phyloP scores from a whole-genome alignment of 2,113 vertebrate genomes.

The Spilogale gracilis region DNA sequence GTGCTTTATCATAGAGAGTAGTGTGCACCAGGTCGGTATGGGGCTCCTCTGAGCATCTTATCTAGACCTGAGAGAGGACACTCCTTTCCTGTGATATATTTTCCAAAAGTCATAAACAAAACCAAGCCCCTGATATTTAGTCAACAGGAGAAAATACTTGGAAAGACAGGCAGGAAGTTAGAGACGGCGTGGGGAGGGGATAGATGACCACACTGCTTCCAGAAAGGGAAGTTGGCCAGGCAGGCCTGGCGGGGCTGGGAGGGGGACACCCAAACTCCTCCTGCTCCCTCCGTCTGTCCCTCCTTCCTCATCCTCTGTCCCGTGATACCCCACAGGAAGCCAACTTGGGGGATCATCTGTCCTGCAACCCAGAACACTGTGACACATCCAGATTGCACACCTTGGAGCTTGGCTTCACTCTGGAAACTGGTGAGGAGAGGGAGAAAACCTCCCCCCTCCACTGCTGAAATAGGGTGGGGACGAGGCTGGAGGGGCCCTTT shows the following conservation, averaged over 20 bases:
- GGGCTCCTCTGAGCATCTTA: neutral
- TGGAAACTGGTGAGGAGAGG: neutral
- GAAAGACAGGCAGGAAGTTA: slow-evolving; percentile 51
- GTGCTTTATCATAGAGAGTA: slow-evolving; percentile 68
- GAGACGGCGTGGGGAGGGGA: neutral
- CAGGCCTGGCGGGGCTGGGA: accelerated
- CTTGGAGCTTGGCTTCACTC: neutral
- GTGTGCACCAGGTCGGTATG: accelerated
- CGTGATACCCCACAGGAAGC: neutral
- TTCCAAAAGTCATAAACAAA: slow-evolving; percentile 72
- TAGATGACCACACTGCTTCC: accelerated
- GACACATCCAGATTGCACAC: accelerated
- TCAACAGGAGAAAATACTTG: slow-evolving; percentile 60
- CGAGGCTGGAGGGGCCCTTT: neutral
- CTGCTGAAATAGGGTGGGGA: neutral
- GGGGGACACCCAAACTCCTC: neutral
- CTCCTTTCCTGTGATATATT: slow-evolving; percentile 76
- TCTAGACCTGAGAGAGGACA: slow-evolving; percentile 21
- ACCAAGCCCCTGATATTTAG: slow-evolving; percentile 40
- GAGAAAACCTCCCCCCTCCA: neutral
- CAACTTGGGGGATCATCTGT: accelerated
- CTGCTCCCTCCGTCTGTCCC: neutral
- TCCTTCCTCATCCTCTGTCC: neutral
- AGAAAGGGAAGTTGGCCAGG: neutral
- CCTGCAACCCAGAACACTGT: neutral